Conservation (phyloP, 2,797 vertebrate species). For the Sylvilagus floridanus region DNA sequence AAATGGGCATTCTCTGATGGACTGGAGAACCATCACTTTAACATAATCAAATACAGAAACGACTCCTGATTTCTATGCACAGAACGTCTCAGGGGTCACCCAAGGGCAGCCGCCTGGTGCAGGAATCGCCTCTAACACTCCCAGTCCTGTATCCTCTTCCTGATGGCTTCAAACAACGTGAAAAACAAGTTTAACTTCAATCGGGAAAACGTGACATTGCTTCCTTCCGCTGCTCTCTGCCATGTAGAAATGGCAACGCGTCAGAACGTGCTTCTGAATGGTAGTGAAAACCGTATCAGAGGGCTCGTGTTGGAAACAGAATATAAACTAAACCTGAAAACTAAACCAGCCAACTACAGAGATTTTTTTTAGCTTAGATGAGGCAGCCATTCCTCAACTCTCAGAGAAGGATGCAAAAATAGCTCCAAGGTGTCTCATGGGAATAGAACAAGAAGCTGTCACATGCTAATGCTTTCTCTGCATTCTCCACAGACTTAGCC, state of each 20-base stretch:
- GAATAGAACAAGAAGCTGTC: neutral
- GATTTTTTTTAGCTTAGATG: neutral
- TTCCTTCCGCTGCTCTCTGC: neutral
- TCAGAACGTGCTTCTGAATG: neutral
- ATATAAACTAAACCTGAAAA: constrained; percentile 44
- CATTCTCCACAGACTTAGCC: neutral
- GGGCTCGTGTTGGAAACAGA: neutral
- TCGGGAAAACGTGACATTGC: neutral
- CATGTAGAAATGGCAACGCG: neutral
- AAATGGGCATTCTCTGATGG: neutral
- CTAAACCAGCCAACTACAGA: constrained; percentile 39
- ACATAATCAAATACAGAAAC: neutral
- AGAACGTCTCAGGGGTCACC: neutral
- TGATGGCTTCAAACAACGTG: neutral
- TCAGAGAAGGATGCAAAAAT: constrained; percentile 55
- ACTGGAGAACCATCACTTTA: neutral
- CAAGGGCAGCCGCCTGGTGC: neutral
- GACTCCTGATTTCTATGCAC: neutral
- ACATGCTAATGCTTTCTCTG: neutral
- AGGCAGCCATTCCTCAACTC: constrained; percentile 32
- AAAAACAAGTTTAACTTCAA: neutral
- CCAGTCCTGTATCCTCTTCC: neutral
- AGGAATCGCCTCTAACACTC: neutral
- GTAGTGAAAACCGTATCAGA: neutral
- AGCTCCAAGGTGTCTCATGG: constrained; percentile 24